Conservation (phyloP, 2,797 vertebrate genomes). For the Buphagus erythrorhynchus region DNA sequence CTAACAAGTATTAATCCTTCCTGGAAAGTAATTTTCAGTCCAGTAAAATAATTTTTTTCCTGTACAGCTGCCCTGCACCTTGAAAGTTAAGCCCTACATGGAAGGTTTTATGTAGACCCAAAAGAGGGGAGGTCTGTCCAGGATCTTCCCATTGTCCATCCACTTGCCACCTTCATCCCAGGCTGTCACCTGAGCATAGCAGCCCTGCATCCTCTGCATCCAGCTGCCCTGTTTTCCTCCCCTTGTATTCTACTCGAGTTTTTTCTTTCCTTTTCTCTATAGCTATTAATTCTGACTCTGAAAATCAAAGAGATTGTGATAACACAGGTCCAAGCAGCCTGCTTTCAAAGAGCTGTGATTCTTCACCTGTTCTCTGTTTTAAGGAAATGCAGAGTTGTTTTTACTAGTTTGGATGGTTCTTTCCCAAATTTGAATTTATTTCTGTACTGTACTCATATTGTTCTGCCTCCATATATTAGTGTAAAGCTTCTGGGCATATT, state of each 20-base stretch:
- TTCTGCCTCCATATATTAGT: not conserved
- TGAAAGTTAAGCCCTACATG: not conserved
- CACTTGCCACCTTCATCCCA: not conserved
- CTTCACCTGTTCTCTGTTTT: not conserved
- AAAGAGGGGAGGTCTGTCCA: not conserved
- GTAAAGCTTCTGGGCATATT: not conserved
- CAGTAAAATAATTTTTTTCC: not conserved
- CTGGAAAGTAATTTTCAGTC: not conserved
- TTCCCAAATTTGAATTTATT: not conserved
- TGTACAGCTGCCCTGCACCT: not conserved
- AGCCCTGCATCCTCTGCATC: not conserved
- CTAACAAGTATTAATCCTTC: not conserved
- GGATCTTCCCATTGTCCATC: not conserved
- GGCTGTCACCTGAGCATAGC: not conserved
- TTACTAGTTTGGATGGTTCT: not conserved
- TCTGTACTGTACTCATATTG: rapidly evolving
- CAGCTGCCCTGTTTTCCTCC: not conserved
- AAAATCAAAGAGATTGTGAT: not conserved
- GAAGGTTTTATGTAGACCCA: not conserved
- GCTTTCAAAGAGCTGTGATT: not conserved
- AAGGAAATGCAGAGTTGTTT: not conserved
- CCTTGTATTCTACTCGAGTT: not conserved
- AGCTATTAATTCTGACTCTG: not conserved
- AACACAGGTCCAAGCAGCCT: rapidly evolving
- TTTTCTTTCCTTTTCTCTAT: not conserved